These are phyloP conservation scores for Dichetophora obliterata DNA, from an alignment of 2,888 invertebrate genomes.

Conservation along the genomic window DNA sequence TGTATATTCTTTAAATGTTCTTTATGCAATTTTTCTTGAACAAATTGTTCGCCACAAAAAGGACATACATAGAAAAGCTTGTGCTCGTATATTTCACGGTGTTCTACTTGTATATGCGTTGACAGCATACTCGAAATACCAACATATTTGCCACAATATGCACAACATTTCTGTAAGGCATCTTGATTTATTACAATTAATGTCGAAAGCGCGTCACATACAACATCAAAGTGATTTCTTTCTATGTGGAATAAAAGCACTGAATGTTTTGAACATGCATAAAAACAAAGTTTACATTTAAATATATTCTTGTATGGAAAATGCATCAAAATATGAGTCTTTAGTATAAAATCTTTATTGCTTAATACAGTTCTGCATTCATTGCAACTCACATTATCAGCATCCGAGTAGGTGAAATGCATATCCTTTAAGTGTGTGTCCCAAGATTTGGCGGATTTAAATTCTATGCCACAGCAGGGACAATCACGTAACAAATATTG, in stretches of 20 bases:
- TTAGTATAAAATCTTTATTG: not conserved
- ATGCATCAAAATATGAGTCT: slow-evolving; percentile 3
- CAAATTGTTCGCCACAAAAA: slow-evolving; percentile 43
- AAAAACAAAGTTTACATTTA: not conserved
- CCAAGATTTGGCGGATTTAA: not conserved
- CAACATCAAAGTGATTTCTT: not conserved
- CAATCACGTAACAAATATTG: not conserved
- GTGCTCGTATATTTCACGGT: not conserved
- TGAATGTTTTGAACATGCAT: no score
- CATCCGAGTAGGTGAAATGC: not conserved
- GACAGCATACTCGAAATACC: not conserved
- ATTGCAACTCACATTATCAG: not conserved
- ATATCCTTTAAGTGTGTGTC: not conserved
- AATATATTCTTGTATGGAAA: not conserved
- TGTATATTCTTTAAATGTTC: slow-evolving; percentile 43
- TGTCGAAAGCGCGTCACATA: not conserved
- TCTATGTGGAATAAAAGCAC: not conserved
- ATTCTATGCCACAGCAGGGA: not conserved
- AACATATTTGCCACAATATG: not conserved
- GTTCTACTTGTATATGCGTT: not conserved
- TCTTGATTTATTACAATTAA: not conserved
- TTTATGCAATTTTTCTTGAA: slow-evolving; percentile 37
- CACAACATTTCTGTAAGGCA: not conserved
- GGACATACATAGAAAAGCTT: slow-evolving; percentile 43
- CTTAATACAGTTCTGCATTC: not conserved